phyloP scores from a whole-genome alignment of 2,888 invertebrate species.

The Folsomia candida region DNA sequence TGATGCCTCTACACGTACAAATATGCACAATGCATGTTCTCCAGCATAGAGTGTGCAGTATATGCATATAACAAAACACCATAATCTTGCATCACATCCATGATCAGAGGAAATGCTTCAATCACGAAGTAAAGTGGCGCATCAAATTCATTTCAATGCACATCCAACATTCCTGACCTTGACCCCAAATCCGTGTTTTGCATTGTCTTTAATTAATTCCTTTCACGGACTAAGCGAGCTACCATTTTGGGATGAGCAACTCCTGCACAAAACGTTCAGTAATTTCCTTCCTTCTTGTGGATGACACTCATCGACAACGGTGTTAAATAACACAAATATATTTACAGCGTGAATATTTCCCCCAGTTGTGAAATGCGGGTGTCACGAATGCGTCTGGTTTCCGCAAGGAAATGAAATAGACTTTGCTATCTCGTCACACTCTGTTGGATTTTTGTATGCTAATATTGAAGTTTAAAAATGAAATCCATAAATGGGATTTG shows the following conservation, averaged over 20 bases:
- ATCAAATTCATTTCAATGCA: slow-evolving; percentile 11
- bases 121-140: slow-evolving; percentile 8
- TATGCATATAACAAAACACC: too few relatives aligned
- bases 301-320: too few relatives aligned
- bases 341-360: too few relatives aligned
- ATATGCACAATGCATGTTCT: too few relatives aligned
- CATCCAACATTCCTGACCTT: slow-evolving; percentile 4
- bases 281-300: too few relatives aligned
- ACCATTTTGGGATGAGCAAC: neutral
- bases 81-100: too few relatives aligned
- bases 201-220: neutral
- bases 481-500: neutral
- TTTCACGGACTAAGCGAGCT: neutral
- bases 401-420: too few relatives aligned
- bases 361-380: too few relatives aligned
- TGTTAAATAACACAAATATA: too few relatives aligned
- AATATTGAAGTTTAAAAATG: neutral
- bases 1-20: too few relatives aligned
- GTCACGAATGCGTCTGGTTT: neutral
- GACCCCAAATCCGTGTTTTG: slow-evolving; percentile 1
- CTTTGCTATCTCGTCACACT: neutral
- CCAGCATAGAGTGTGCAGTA: too few relatives aligned
- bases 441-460: neutral
- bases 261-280: too few relatives aligned
- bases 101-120: neutral